Conservation (phyloP, 2,113 vertebrate genomes). For the Nibea albiflora region DNA sequence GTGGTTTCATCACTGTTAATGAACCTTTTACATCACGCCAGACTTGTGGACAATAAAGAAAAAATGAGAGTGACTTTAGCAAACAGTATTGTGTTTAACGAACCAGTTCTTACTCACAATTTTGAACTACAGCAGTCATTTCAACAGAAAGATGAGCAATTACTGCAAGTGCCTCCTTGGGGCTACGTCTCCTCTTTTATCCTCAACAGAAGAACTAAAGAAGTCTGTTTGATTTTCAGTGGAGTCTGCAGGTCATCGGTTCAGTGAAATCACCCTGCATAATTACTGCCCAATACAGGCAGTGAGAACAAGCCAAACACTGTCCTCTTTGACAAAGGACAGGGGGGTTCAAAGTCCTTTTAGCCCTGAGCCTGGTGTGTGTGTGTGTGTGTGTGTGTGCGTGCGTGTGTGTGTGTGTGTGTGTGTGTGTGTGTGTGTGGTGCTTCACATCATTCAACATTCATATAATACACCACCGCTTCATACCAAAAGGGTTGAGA, state of each 20-base stretch:
- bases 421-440: background rate
- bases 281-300: conserved; percentile 34
- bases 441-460: conserved; percentile 1
- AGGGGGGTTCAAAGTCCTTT: background rate
- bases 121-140: background rate
- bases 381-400: background rate
- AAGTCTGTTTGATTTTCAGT: conserved; percentile 23
- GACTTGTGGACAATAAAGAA: background rate
- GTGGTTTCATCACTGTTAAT: background rate
- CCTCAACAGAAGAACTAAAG: background rate
- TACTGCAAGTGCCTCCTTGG: conserved; percentile 8
- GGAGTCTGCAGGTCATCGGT: conserved; percentile 20
- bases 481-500: background rate
- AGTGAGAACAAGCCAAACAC: conserved; percentile 19
- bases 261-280: conserved; percentile 23
- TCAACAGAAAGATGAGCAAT: conserved; percentile 14
- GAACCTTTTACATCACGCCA: background rate
- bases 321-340: conserved; percentile 34
- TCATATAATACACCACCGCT: background rate
- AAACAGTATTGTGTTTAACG: background rate
- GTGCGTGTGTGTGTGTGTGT: background rate
- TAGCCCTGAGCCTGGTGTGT: background rate
- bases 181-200: conserved; percentile 17
- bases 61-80: too few species aligned
- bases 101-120: background rate